These are phyloP conservation scores for Hydropotes inermis DNA, from an alignment of 2,113 vertebrate genomes.

Conservation along the genomic window DNA sequence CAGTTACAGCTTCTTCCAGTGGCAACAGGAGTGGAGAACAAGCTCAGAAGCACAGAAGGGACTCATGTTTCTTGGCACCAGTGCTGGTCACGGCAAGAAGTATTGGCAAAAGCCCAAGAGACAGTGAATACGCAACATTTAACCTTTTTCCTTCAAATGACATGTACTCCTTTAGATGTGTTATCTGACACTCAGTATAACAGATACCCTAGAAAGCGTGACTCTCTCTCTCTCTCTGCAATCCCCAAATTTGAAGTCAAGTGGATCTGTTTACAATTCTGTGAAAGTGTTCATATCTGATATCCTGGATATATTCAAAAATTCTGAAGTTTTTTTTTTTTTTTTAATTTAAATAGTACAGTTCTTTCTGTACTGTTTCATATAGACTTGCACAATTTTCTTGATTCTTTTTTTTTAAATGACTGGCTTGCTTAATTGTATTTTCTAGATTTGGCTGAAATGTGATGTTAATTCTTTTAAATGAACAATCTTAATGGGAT, in stretches of 20 bases:
- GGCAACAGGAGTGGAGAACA: not conserved
- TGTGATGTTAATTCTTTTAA: not conserved
- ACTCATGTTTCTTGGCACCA: not conserved
- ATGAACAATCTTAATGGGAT: not conserved
- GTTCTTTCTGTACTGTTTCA: not conserved
- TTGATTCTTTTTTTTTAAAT: no score
- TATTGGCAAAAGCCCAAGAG: not conserved
- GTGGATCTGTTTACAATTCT: not conserved
- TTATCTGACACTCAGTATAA: not conserved
- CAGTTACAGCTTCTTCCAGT: accelerated
- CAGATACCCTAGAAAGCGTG: not conserved
- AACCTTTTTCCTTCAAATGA: not conserved
- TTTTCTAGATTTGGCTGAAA: not conserved
- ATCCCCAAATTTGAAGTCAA: not conserved
- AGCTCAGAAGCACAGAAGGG: not conserved
- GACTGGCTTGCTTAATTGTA: not conserved
- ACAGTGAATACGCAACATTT: not conserved
- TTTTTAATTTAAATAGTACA: not conserved
- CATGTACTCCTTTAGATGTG: not conserved
- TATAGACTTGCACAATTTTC: not conserved
- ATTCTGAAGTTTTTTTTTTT: no score
- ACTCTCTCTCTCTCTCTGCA: not conserved
- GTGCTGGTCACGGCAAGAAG: not conserved
- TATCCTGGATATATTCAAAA: not conserved
- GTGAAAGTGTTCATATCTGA: not conserved